Conservation (phyloP, 2,888 invertebrate genomes). For the Dromius quadrimaculatus region DNA sequence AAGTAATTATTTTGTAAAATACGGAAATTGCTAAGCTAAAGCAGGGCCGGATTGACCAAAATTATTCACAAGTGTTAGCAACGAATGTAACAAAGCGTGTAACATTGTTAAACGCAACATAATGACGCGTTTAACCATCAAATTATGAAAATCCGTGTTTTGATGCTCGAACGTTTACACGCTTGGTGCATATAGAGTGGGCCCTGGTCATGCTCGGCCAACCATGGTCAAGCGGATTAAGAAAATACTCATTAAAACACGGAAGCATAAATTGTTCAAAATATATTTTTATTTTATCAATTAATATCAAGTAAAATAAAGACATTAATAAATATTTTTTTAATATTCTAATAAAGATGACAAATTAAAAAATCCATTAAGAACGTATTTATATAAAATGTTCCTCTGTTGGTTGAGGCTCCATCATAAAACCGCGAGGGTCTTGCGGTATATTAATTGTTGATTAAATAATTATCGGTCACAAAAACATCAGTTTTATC, state of each 20-base stretch:
- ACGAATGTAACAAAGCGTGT: constrained; percentile 52
- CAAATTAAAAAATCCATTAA: constrained; percentile 30
- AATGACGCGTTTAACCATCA: constrained; percentile 48
- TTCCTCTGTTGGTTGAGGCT: neutral
- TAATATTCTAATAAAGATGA: constrained; percentile 8
- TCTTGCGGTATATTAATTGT: constrained; percentile 46
- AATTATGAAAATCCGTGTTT: constrained; percentile 49
- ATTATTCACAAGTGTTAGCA: no score
- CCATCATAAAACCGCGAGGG: constrained; percentile 23
- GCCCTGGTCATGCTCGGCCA: constrained; percentile 58
- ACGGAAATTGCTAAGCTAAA: constrained; percentile 23
- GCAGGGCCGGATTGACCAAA: no score
- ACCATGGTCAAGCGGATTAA: constrained; percentile 55
- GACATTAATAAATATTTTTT: constrained; percentile 17
- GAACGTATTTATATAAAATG: constrained; percentile 12
- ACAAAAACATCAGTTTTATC: constrained; percentile 49
- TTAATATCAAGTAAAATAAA: constrained; percentile 16
- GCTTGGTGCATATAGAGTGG: constrained; percentile 55
- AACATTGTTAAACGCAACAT: constrained; percentile 51
- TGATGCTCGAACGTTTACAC: constrained; percentile 56
- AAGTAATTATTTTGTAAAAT: constrained; percentile 26
- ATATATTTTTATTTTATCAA: constrained; percentile 9
- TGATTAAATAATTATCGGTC: constrained; percentile 52
- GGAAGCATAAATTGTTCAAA: constrained; percentile 49
- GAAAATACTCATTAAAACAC: constrained; percentile 48